phyloP scores from a whole-genome alignment of 2,797 vertebrate genomes.

The Oryzias dopingdopingensis region DNA sequence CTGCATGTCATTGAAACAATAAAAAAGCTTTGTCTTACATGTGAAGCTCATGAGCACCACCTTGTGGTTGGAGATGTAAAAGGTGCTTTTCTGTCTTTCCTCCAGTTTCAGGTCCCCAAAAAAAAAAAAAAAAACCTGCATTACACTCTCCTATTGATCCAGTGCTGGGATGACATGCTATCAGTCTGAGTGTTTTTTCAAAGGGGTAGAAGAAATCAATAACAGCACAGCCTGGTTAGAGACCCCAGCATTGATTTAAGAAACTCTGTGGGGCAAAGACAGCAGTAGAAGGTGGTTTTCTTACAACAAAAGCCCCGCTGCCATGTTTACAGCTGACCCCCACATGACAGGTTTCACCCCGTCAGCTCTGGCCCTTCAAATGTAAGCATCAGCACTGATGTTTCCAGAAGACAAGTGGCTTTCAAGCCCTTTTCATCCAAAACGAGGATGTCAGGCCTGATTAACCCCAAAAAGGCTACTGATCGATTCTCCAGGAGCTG shows the following conservation, averaged over 20 bases:
- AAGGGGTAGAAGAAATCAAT: slow-evolving; percentile 78
- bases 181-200: slow-evolving; percentile 74
- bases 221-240: slow-evolving; percentile 77
- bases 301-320: slow-evolving; percentile 61
- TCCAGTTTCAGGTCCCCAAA: slow-evolving; percentile 54
- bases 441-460: slow-evolving; percentile 77
- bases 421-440: slow-evolving; percentile 73
- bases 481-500: slow-evolving; percentile 71
- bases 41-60: slow-evolving; percentile 62
- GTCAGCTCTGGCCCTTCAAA: slow-evolving; percentile 68
- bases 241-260: slow-evolving; percentile 81
- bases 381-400: slow-evolving; percentile 48
- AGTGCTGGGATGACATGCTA: slow-evolving; percentile 71
- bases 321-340: slow-evolving; percentile 68
- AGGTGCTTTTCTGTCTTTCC: slow-evolving; percentile 18
- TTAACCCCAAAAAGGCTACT: slow-evolving; percentile 77
- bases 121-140: slow-evolving; percentile 59
- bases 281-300: slow-evolving; percentile 47
- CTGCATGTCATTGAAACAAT: neutral
- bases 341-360: slow-evolving; percentile 60
- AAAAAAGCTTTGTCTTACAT: neutral
- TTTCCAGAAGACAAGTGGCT: slow-evolving; percentile 41
- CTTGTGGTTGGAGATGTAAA: slow-evolving; percentile 56
- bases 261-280: slow-evolving; percentile 38
- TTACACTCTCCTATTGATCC: slow-evolving; percentile 73